phyloP scores from a whole-genome alignment of 2,888 invertebrate species.

The Latrodectus hesperus region DNA sequence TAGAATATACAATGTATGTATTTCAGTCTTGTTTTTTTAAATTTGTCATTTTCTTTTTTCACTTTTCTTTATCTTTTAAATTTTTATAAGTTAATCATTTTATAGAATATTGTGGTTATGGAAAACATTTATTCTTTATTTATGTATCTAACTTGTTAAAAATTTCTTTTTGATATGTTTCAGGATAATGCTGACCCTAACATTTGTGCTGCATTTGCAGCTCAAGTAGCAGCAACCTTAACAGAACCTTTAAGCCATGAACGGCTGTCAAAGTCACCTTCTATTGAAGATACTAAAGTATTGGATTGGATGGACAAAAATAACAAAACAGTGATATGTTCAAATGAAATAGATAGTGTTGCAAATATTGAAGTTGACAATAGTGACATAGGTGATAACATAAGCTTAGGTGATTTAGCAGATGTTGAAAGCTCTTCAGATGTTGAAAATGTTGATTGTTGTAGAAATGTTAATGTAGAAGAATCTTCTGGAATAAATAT shows the following conservation, averaged over 20 bases:
- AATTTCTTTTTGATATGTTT: background rate
- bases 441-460: constrained; percentile 8
- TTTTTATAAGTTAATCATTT: too few species aligned
- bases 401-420: background rate
- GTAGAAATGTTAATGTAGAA: constrained; percentile 1
- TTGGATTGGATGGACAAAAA: background rate
- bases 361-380: background rate
- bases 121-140: too few species aligned
- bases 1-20: too few species aligned
- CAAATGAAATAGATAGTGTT: background rate
- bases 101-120: too few species aligned
- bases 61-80: too few species aligned
- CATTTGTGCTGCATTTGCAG: constrained; percentile 61
- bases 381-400: constrained; percentile 15
- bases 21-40: too few species aligned
- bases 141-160: too few species aligned
- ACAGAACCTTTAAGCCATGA: constrained; percentile 13
- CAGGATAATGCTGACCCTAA: constrained; percentile 33
- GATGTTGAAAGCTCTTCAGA: constrained; percentile 11
- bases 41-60: too few species aligned
- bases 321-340: constrained; percentile 1
- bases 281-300: background rate
- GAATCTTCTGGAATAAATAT: background rate
- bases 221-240: constrained; percentile 61
- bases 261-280: background rate